Evolutionary conservation across 2,888 invertebrate genomes (phyloP).

Genomic region (Brachyptera risi): DNA sequence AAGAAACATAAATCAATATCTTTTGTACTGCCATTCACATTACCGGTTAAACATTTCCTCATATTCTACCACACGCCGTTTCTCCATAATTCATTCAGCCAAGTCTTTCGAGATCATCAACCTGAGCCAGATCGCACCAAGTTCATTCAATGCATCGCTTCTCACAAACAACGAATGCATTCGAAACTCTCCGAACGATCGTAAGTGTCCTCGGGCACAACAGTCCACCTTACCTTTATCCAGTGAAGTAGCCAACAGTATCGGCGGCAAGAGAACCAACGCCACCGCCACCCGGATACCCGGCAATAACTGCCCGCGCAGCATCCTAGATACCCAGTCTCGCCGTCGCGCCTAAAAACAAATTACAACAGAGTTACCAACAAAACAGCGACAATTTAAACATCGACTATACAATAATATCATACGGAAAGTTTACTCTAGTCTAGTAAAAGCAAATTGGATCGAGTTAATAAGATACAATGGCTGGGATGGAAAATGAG

Average conservation of each 20-base stretch:
- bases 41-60: too few relatives aligned
- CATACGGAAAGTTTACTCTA: too few relatives aligned
- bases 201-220: neutral
- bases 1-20: too few relatives aligned
- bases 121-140: too few relatives aligned
- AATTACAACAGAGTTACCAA: conserved; percentile 1
- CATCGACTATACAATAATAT: too few relatives aligned
- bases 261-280: conserved; percentile 44
- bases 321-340: neutral
- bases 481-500: neutral
- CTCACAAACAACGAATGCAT: neutral
- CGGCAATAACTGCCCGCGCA: conserved; percentile 12
- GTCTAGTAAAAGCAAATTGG: too few relatives aligned
- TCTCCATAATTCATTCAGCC: too few relatives aligned
- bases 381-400: too few relatives aligned
- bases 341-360: conserved; percentile 4
- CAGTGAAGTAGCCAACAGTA: conserved; percentile 45
- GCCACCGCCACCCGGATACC: conserved; percentile 21
- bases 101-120: too few relatives aligned
- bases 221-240: conserved; percentile 46
- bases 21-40: too few relatives aligned
- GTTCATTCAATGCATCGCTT: neutral
- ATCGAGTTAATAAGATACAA: too few relatives aligned
- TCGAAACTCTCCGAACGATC: neutral
- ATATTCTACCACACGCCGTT: too few relatives aligned